Evolutionary conservation across 2,797 vertebrate species (phyloP).

Genomic region (Tenualosa thibaudeaui): DNA sequence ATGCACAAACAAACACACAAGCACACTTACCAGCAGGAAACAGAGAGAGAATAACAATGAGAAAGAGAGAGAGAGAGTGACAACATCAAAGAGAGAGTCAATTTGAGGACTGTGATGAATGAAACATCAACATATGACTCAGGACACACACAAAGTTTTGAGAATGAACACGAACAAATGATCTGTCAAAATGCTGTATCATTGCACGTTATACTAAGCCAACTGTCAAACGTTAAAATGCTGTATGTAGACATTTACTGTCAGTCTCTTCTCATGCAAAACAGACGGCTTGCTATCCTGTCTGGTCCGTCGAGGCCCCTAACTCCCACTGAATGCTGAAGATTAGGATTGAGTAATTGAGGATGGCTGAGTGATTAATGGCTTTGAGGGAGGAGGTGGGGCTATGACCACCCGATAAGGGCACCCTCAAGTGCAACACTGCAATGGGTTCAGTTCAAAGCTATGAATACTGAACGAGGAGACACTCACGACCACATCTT

Average conservation of each 20-base stretch:
- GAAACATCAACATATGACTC: not conserved
- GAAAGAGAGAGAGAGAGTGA: not conserved
- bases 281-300: constrained; percentile 12
- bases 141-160: not conserved
- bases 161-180: not conserved
- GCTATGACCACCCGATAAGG: not conserved
- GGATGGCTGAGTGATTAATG: constrained; percentile 21
- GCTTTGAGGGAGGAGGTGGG: not conserved
- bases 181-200: not conserved
- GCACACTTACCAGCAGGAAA: not conserved
- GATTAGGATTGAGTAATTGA: constrained; percentile 24
- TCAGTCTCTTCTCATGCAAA: constrained; percentile 1
- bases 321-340: not conserved
- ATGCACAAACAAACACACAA: not conserved
- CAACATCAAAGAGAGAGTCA: not conserved
- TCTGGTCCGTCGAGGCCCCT: not conserved
- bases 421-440: not conserved
- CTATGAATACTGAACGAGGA: not conserved
- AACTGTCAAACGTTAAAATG: not conserved
- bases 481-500: not conserved
- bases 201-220: not conserved
- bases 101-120: not conserved
- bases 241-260: not conserved
- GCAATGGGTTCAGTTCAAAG: not conserved
- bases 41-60: not conserved